phyloP scores from a whole-genome alignment of 2,797 vertebrate species.

The Melanogrammus aeglefinus region DNA sequence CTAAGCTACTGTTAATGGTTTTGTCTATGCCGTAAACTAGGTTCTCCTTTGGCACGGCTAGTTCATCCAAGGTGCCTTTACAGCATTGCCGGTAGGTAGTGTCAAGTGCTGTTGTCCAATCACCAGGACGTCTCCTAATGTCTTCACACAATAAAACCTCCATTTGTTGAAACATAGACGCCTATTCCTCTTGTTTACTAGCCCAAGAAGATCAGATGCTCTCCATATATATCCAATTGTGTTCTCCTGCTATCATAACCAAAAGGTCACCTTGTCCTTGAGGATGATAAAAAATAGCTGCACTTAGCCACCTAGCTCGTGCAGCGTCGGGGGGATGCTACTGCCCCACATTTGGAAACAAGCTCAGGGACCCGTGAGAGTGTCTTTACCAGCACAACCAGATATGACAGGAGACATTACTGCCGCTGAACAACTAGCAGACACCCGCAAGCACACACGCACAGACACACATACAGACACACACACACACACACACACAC shows the following conservation, averaged over 20 bases:
- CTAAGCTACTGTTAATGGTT: no score
- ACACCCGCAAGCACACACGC: not conserved
- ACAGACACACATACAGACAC: slow-evolving; percentile 16
- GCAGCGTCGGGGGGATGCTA: slow-evolving; percentile 43
- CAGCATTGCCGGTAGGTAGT: no score
- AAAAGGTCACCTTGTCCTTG: slow-evolving; percentile 62
- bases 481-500: not conserved
- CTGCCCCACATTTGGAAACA: slow-evolving; percentile 66
- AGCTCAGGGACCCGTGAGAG: slow-evolving; percentile 55
- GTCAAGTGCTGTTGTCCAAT: no score
- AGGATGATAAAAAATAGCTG: slow-evolving; percentile 60
- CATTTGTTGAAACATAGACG: slow-evolving; percentile 30
- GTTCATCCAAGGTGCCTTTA: no score
- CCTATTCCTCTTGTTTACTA: slow-evolving; percentile 52
- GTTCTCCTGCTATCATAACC: slow-evolving; percentile 32
- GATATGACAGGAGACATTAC: slow-evolving; percentile 55
- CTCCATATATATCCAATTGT: slow-evolving; percentile 37
- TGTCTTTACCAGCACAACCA: slow-evolving; percentile 46
- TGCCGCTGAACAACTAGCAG: slow-evolving; percentile 39
- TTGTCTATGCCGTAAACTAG: no score
- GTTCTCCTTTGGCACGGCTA: no score
- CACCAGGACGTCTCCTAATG: slow-evolving; percentile 14
- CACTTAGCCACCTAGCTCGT: slow-evolving; percentile 32
- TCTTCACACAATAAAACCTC: slow-evolving; percentile 13
- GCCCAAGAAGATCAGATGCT: slow-evolving; percentile 55